Conservation (phyloP, 2,797 vertebrate genomes). For the Eleutherodactylus coqui region DNA sequence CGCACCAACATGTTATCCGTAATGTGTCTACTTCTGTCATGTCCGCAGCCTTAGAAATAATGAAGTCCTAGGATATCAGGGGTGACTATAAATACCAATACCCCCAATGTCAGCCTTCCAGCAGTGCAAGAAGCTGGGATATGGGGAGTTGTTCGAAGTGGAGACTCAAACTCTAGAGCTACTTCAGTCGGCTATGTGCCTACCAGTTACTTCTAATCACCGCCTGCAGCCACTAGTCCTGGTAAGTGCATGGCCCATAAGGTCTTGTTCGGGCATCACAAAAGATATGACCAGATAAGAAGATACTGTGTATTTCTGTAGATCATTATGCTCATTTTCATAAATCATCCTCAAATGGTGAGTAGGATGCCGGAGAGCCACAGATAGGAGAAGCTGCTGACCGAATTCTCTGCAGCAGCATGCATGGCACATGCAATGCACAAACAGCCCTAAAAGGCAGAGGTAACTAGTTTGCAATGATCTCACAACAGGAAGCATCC, state of each 20-base stretch:
- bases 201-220: not conserved
- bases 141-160: not conserved
- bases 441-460: too few relatives aligned
- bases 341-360: too few relatives aligned
- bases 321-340: not conserved
- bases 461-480: too few relatives aligned
- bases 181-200: too few relatives aligned
- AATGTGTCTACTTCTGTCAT: slow-evolving; percentile 26
- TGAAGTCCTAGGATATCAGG: not conserved
- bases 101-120: not conserved
- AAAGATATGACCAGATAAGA: not conserved
- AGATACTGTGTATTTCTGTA: not conserved
- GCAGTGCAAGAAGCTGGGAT: not conserved
- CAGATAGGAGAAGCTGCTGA: too few relatives aligned
- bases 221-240: not conserved
- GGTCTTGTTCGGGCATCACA: not conserved
- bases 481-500: too few relatives aligned
- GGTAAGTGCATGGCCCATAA: not conserved
- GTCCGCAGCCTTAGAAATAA: slow-evolving; percentile 25
- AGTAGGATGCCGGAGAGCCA: too few relatives aligned
- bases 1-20: slow-evolving; percentile 34
- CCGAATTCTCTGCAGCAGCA: not conserved
- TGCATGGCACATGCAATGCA: not conserved
- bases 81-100: not conserved
- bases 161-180: not conserved